These are phyloP conservation scores for Siphonodentalium dalli DNA, from an alignment of 2,888 invertebrate genomes.

Conservation along the genomic window DNA sequence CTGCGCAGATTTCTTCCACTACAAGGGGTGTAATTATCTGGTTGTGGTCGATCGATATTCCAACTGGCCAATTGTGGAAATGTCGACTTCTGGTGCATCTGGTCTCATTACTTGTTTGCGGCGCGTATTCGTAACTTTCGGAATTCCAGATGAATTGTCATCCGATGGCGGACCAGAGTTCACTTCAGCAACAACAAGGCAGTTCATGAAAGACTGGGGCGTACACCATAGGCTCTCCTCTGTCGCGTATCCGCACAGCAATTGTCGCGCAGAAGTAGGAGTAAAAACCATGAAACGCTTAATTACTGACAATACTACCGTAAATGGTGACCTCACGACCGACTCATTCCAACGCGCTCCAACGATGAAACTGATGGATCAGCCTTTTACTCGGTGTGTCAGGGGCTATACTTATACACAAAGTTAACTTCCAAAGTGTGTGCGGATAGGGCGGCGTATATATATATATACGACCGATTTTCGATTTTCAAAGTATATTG, in stretches of 20 bases:
- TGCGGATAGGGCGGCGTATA: too few relatives aligned
- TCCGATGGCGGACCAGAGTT: conserved; percentile 32
- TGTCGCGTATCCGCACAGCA: conserved; percentile 29
- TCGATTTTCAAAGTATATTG: too few relatives aligned
- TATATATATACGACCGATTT: too few relatives aligned
- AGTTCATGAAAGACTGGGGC: conserved; percentile 28
- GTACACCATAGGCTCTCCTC: conserved; percentile 28
- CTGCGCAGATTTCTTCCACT: conserved; percentile 25
- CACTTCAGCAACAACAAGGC: conserved; percentile 23
- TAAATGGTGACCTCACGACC: conserved; percentile 17
- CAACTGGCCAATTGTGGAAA: conserved; percentile 28
- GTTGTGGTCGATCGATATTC: conserved; percentile 32
- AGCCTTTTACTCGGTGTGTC: too few relatives aligned
- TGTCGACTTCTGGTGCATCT: conserved; percentile 20
- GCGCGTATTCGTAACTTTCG: conserved; percentile 29
- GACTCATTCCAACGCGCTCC: conserved; percentile 29
- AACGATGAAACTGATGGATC: too few relatives aligned
- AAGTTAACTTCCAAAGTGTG: too few relatives aligned
- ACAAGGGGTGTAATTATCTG: conserved; percentile 25
- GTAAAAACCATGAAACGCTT: conserved; percentile 33
- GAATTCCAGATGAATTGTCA: conserved; percentile 30
- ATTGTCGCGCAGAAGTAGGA: conserved; percentile 30
- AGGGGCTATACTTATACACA: too few relatives aligned
- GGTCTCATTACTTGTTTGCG: conserved; percentile 25
- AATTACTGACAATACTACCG: conserved; percentile 26